A percentile compares a stretch with the other conserved stretches of the same genome.
Conservation (phyloP, 2,113 vertebrate genomes). For the Chionodraco myersi region DNA sequence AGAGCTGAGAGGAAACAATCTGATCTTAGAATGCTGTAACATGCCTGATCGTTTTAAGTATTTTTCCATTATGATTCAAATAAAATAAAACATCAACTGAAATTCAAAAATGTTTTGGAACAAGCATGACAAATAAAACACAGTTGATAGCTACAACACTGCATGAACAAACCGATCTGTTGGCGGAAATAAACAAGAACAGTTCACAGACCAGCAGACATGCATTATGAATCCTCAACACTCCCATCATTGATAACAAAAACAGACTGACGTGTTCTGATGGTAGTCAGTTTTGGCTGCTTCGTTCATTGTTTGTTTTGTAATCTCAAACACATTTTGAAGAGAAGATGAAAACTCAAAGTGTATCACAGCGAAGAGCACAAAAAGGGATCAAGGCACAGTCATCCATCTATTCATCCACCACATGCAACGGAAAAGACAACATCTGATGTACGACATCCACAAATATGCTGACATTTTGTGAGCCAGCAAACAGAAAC, state of each 20-base stretch:
- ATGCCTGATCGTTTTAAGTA: background rate
- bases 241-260: background rate
- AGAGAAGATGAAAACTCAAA: conserved; percentile 2
- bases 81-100: background rate
- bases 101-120: background rate
- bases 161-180: background rate
- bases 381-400: background rate
- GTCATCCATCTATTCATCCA: background rate
- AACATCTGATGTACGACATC: background rate
- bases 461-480: background rate
- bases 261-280: background rate
- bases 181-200: background rate
- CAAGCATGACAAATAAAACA: background rate
- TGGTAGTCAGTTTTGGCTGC: background rate
- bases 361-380: background rate
- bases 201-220: background rate
- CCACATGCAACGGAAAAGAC: background rate
- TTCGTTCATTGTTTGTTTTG: background rate
- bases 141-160: background rate
- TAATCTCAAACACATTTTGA: background rate
- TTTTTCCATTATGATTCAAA: background rate
- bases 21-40: conserved; percentile 7
- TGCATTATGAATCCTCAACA: background rate
- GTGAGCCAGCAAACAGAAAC: conserved; percentile 5
- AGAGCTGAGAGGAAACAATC: conserved; percentile 47